Base-by-base conservation (phyloP, 1,140 invertebrate species). In the Anoplolepis gracilipes region DNA sequence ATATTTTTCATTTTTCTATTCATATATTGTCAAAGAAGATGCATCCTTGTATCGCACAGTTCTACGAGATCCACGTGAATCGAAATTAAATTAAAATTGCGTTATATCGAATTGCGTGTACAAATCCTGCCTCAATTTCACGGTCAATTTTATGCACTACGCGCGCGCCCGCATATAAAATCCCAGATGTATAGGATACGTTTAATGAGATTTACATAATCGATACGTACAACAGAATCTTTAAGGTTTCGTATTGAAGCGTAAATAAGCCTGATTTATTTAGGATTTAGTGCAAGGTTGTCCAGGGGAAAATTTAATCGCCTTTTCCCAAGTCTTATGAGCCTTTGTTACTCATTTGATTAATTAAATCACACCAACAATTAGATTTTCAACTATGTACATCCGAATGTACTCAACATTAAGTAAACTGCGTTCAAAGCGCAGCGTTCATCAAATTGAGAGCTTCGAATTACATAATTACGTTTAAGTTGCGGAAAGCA, bases 401-500 rank as follows among this genome's bases (percentile, higher is more conserved):
- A n/a, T n/a, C 1, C 46, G 2, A 28, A 39, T 64, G 19, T 36
- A 36, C 22, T 78, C 22, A 49, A 70, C 2, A 11, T 8, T 53
- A 2, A 19, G 11, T 6, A 55, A 13, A 39, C 4, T 28, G n/a
- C 22, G 13, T 1, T 36, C 61, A 25, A 57, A 46, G 36, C 25
- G 11, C 5, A n/a, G 16, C 30, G 11, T 30, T 55, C 16, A 19
- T 11, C 22, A 10, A 64, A 62, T 22, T 36, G 25, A 28, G 3
- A 39, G 16, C 36, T 42, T n/a, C n/a, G 22, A 79, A 39, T 79
- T 69, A 55, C n/a, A 8, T 55, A 79, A 79, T 79, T 11, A 30
- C 16, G 16, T 19, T 79, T 55, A 55, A 79, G 53, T 72, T 73
- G 7, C 33, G 25, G 25, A 59, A 39, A 46, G 22, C 39, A 33